These are phyloP conservation scores for Epirrhoe tristata DNA, from an alignment of 2,888 invertebrate species.

Conservation along the genomic window DNA sequence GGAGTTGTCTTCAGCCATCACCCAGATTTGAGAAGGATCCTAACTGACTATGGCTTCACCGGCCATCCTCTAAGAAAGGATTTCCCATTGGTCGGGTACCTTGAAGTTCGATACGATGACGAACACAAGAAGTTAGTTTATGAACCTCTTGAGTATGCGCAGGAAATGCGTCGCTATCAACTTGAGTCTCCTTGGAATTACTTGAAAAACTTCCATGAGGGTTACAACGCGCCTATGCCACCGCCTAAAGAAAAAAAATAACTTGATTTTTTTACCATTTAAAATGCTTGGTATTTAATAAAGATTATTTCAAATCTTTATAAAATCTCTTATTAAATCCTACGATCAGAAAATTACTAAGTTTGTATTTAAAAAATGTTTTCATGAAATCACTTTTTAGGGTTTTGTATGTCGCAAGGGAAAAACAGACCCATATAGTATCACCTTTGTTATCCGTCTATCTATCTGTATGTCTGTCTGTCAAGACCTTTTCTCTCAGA, in stretches of 20 bases:
- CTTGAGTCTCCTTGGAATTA: conserved; percentile 76
- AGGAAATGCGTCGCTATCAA: conserved; percentile 64
- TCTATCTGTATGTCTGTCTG: too few species aligned
- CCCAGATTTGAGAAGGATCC: conserved; percentile 73
- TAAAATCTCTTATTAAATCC: not conserved
- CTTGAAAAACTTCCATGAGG: conserved; percentile 68
- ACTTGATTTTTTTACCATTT: not conserved
- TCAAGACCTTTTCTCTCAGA: too few species aligned
- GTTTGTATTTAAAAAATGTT: too few species aligned
- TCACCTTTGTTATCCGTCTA: too few species aligned
- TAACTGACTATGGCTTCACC: conserved; percentile 76
- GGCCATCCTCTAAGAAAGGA: conserved; percentile 80
- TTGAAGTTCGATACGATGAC: conserved; percentile 77
- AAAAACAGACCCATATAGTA: too few species aligned
- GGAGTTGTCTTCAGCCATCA: conserved; percentile 75
- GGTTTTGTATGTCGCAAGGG: too few species aligned
- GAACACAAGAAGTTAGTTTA: conserved; percentile 76
- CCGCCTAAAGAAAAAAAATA: conserved; percentile 40
- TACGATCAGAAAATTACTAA: conserved; percentile 1
- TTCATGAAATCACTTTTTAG: too few species aligned
- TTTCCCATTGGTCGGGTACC: conserved; percentile 74
- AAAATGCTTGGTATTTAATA: conserved; percentile 4
- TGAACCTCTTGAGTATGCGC: conserved; percentile 74
- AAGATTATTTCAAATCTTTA: conserved; percentile 3
- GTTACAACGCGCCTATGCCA: conserved; percentile 56